Percentiles rank a stretch among this genome's conserved stretches.
These are phyloP conservation scores for Hemicrepidius hirtus DNA, from an alignment of 2,888 invertebrate species.

Conservation along the genomic window DNA sequence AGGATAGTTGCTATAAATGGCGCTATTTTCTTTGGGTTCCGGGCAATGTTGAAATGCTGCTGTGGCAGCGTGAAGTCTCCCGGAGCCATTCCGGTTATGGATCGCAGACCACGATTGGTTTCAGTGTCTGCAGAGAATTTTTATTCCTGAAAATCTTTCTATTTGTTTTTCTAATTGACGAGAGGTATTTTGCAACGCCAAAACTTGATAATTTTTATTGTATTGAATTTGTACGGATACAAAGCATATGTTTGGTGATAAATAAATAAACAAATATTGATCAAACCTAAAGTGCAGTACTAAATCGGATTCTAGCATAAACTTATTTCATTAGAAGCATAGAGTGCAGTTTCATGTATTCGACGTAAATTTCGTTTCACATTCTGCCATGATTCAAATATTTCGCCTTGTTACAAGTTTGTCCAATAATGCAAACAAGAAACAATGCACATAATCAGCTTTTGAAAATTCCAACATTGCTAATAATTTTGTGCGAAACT, in stretches of 20 bases:
- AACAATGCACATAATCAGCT: no score
- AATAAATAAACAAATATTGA: no score
- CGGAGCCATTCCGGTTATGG: slow-evolving; percentile 31
- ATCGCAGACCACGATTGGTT: slow-evolving; percentile 28
- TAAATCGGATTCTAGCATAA: neutral
- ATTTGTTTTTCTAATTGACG: slow-evolving; percentile 10
- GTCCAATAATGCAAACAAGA: neutral
- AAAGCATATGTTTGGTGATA: no score
- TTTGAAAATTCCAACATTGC: neutral
- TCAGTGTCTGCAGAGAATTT: slow-evolving; percentile 15
- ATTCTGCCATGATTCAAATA: neutral
- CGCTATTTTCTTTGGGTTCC: slow-evolving; percentile 21
- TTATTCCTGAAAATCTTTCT: slow-evolving; percentile 21
- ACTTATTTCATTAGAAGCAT: neutral
- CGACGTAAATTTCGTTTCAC: neutral
- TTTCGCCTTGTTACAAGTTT: neutral
- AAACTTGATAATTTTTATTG: no score
- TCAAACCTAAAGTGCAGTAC: no score
- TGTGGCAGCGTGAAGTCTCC: slow-evolving; percentile 24
- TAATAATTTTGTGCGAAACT: neutral
- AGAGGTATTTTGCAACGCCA: no score
- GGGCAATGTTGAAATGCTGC: slow-evolving; percentile 23
- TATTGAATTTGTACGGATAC: no score
- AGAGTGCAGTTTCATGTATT: slow-evolving; percentile 9
- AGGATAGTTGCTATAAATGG: slow-evolving; percentile 28